These are phyloP conservation scores for Standfussiana lucernea DNA, from an alignment of 2,888 invertebrate species.

Conservation along the genomic window DNA sequence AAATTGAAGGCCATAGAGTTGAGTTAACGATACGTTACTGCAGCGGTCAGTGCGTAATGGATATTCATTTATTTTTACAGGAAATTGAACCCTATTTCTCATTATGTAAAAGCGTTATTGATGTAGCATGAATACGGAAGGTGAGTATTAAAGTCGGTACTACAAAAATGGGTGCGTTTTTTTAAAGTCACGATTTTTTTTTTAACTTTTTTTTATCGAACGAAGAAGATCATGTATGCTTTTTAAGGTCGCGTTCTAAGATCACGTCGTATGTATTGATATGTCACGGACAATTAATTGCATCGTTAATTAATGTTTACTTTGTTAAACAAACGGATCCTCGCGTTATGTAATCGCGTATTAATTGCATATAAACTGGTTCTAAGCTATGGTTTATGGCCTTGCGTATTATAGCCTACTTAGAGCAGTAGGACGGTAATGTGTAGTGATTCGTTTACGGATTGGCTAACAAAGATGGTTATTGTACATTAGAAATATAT, in stretches of 20 bases:
- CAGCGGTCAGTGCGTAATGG: slow-evolving; percentile 61
- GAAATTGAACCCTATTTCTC: slow-evolving; percentile 63
- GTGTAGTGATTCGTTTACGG: slow-evolving; percentile 31
- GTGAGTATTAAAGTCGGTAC: slow-evolving; percentile 5
- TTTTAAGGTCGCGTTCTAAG: slow-evolving; percentile 28
- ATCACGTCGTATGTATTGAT: slow-evolving; percentile 43
- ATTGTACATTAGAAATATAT: slow-evolving; percentile 9
- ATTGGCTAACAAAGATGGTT: slow-evolving; percentile 8
- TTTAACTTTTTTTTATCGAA: not conserved
- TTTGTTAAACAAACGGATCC: slow-evolving; percentile 38
- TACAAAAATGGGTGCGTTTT: slow-evolving; percentile 29
- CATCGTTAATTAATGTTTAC: slow-evolving; percentile 60
- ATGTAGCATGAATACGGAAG: slow-evolving; percentile 43
- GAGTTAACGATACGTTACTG: not conserved
- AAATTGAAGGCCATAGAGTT: slow-evolving; percentile 9
- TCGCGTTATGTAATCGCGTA: slow-evolving; percentile 36
- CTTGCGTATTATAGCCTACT: slow-evolving; percentile 26
- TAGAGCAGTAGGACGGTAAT: slow-evolving; percentile 19
- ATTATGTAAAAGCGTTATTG: slow-evolving; percentile 57
- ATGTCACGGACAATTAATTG: slow-evolving; percentile 64
- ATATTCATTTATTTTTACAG: slow-evolving; percentile 52
- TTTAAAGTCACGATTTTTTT: slow-evolving; percentile 37
- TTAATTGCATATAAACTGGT: slow-evolving; percentile 40
- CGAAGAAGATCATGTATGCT: slow-evolving; percentile 15
- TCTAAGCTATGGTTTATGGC: slow-evolving; percentile 31